Conservation (phyloP, 1,140 invertebrate species). For the Oryzaephilus surinamensis region DNA sequence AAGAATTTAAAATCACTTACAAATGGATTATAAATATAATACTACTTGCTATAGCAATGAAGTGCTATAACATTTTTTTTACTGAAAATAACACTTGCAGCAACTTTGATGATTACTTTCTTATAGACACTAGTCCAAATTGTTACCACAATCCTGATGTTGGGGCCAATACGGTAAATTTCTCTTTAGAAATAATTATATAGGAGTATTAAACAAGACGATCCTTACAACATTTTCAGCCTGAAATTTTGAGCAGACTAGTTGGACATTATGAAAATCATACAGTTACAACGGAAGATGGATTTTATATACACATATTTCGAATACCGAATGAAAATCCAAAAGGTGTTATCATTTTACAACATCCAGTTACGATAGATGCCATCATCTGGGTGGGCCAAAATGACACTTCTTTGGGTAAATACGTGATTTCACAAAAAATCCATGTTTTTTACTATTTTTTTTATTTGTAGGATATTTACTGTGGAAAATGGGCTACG, state of each 20-base stretch:
- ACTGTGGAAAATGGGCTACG: constrained; percentile 4
- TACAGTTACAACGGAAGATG: constrained; percentile 4
- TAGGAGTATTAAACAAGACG: background rate
- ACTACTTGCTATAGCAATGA: too few relatives aligned
- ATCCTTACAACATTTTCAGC: background rate
- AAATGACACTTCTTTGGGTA: background rate
- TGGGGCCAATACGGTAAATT: constrained; percentile 1
- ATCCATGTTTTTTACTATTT: too few relatives aligned
- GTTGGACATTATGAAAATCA: constrained; percentile 2
- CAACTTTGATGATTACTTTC: background rate
- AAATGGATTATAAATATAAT: too few relatives aligned
- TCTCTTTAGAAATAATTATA: too few relatives aligned
- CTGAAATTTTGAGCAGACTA: background rate
- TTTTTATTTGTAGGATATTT: constrained; percentile 3
- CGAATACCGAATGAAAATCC: constrained; percentile 1
- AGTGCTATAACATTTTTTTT: too few relatives aligned
- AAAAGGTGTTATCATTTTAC: constrained; percentile 2
- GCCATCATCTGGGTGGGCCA: background rate
- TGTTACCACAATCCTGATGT: constrained; percentile 5
- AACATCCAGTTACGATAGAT: constrained; percentile 4
- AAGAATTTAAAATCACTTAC: too few relatives aligned
- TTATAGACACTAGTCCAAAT: background rate
- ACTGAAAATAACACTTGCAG: constrained; percentile 8
- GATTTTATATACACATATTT: constrained; percentile 3
- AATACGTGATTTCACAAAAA: too few relatives aligned